phyloP scores from a whole-genome alignment of 2,888 invertebrate genomes.

The Platycnemis pennipes region DNA sequence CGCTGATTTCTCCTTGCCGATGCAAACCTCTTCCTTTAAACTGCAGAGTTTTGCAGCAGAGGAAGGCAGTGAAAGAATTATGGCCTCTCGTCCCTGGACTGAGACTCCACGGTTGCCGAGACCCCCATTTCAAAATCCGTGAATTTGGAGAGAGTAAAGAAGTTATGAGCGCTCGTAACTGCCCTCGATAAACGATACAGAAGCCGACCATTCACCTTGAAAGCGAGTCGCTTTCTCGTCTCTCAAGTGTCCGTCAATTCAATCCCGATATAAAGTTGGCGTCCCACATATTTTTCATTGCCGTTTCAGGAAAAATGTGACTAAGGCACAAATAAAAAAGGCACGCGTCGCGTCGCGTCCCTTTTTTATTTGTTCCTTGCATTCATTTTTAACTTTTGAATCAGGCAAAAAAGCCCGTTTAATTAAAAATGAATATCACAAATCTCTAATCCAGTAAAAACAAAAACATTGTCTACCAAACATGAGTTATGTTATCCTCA shows the following conservation, averaged over 20 bases:
- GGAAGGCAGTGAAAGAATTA: background rate
- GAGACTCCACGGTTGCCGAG: background rate
- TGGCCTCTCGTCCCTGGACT: background rate
- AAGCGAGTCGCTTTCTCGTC: slow-evolving; percentile 23
- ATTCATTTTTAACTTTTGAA: background rate
- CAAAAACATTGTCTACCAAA: too few relatives aligned
- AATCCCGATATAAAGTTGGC: background rate
- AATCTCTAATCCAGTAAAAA: too few relatives aligned
- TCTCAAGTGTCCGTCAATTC: background rate
- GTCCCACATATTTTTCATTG: slow-evolving; percentile 16
- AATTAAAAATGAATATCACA: background rate
- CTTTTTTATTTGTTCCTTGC: background rate
- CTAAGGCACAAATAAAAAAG: too few relatives aligned
- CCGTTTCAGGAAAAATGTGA: background rate
- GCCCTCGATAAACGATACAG: slow-evolving; percentile 26
- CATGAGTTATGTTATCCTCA: too few relatives aligned
- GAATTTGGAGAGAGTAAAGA: background rate
- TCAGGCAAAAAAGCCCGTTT: background rate
- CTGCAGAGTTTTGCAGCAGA: background rate
- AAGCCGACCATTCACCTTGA: background rate
- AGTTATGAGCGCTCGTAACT: background rate
- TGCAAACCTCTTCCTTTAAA: background rate
- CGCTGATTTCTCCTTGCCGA: background rate
- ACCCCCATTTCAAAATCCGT: background rate
- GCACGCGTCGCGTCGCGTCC: too few relatives aligned